Evolutionary conservation across 2,888 invertebrate species (phyloP), one percentile per base, ranked within the genome.

Genomic region (Tricholauxania praeusta): DNA sequence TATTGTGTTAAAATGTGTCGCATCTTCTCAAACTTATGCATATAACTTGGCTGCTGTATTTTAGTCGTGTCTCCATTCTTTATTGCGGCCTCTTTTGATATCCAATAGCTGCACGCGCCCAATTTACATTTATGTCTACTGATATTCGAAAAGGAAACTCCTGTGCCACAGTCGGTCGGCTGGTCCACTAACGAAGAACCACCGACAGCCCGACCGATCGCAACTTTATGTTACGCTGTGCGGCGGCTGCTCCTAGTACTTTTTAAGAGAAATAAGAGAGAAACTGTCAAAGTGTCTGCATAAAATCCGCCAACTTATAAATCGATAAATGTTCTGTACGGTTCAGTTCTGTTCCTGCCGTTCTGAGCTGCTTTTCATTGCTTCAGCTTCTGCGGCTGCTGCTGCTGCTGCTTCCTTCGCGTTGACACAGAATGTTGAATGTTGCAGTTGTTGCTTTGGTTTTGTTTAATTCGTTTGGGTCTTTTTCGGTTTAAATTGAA

Each of bases 91-190:
- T 83, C 80, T 87, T 86, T 87, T 86, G 86, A 86, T 86, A 87
- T 83, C 85, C 85, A 86, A 86, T 85, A 86, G 86, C 86, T 86
- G 86, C 86, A 86, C 87, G 86, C 86, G 86, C 86, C 87, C 86
- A 86, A 86, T 86, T 86, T 86, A 86, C 86, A 86, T 86, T 86
- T 86, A 86, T 86, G 85, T 86, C 86, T 83, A 82, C 85, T 84
- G 87, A 86, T 75, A 74, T 76, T 75, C 76, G 73, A 74, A 60
- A 71, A 75, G 64, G 75, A 71, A 73, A 73, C 72, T 75, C 71
- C 51, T 73, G 72, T 64, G 65, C 65, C 51, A 63, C 70, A 71
- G 59, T 55, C 71, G 49, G 10, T 39, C 39, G 39, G 39, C 72
- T 76, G 66, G 72, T 73, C 57, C 52, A 53, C 63, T 68, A 60